Base-by-base conservation (phyloP, 2,888 invertebrate species). In the Rhynchonema sp. region DNA sequence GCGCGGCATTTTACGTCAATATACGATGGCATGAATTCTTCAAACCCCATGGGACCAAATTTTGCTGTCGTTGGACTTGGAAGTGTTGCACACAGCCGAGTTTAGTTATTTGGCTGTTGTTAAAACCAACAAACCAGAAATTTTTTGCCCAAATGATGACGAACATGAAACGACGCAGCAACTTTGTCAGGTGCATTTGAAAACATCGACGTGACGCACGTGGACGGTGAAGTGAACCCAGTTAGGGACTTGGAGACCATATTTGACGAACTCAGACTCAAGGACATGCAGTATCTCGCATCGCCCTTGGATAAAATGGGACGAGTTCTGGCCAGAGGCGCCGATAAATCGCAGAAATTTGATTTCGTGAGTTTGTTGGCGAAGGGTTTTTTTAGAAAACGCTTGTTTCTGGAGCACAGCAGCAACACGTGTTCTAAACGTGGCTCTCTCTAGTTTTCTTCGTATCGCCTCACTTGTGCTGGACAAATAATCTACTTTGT, bases 191-290 rank as follows among this genome's bases (percentile, higher is more conserved):
- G 56, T 1, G 91, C 89, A 13, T 98, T 98, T 74, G 94, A 94
- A 64, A 92, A 94, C 71, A 88, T 90, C 60, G 92, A 94, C 70
- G 92, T 99, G 0, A 91, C 88, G 57, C 98, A 99, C 74, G 85
- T 98, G 0, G 98, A 99, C 75, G 98, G 98, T 0, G 96, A 98
- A 63, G 92, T 99, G 1, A 85, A 99, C 75, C 98, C 98, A 0
- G 84, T 92, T 0, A 81, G 98, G 60, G 98, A 99, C 77, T 79
- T 98, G 72, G 91, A 90, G 70, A 96, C 96, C 59, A 98, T 99
- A 70, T 82, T 82, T 63, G 91, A 96, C 72, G 98, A 99, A 74
- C 77, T 99, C 60, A 81, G 94, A 56, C 79, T 94, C 55, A 98
- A 98, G 74, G 96, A 72, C 61, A 83, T 87, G 68, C 94, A 96